Percentiles rank a stretch among this genome's conserved stretches.
phyloP scores from a whole-genome alignment of 2,888 invertebrate genomes.

The Euproctis similis region DNA sequence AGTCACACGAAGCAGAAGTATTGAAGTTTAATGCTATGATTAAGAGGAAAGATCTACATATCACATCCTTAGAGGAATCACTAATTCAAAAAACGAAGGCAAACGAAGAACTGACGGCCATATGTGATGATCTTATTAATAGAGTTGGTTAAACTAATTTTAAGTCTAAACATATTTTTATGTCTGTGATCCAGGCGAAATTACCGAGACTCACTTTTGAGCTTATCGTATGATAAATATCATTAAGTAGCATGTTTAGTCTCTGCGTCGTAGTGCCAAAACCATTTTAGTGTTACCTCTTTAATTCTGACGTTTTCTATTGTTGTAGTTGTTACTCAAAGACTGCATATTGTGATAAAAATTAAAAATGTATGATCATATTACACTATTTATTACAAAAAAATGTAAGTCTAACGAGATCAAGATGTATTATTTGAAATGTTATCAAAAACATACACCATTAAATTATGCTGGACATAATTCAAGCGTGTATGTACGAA shows the following conservation, averaged over 20 bases:
- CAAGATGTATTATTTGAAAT: too few species aligned
- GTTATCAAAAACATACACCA: constrained; percentile 27
- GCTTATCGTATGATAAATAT: constrained; percentile 52
- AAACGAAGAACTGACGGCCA: constrained; percentile 90
- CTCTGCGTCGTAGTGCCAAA: constrained; percentile 50
- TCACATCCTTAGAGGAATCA: constrained; percentile 86
- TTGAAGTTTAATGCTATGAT: constrained; percentile 89
- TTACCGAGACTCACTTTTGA: constrained; percentile 44
- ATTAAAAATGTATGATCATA: constrained; percentile 21
- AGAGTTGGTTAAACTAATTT: constrained; percentile 60
- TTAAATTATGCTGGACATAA: constrained; percentile 58
- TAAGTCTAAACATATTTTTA: constrained; percentile 27
- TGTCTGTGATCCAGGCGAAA: constrained; percentile 42
- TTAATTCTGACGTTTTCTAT: constrained; percentile 33
- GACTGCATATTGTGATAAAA: constrained; percentile 62
- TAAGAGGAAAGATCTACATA: constrained; percentile 90
- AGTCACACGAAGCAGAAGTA: constrained; percentile 85
- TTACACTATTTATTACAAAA: neutral
- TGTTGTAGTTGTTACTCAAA: constrained; percentile 33
- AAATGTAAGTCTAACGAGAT: too few species aligned
- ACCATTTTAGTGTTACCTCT: constrained; percentile 36
- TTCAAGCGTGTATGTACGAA: constrained; percentile 26
- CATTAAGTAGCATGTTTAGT: constrained; percentile 46
- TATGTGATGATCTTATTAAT: constrained; percentile 94
- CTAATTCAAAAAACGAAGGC: constrained; percentile 92